Conservation (phyloP, 1,140 invertebrate species). For the Drosophila bipectinata region DNA sequence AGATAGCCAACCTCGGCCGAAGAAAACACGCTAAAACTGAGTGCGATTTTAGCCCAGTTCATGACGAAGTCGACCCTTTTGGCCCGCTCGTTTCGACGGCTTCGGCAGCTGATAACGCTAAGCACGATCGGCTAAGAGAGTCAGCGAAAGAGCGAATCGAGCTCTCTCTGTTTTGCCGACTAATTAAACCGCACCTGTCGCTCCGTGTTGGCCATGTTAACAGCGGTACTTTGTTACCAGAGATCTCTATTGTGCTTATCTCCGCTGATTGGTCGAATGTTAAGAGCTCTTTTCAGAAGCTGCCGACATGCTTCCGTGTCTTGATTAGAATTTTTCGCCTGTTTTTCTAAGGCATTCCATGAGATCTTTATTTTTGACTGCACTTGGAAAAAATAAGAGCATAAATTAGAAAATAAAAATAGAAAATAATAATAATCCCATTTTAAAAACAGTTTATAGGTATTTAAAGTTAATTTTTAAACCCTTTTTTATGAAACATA, state of each 20-base stretch:
- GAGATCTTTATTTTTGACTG: neutral
- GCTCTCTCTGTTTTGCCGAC: slow-evolving; percentile 19
- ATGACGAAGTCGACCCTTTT: slow-evolving; percentile 35
- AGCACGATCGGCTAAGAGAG: slow-evolving; percentile 34
- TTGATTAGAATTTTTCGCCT: slow-evolving; percentile 50
- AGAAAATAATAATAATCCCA: too few relatives aligned
- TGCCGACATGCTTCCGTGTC: slow-evolving; percentile 51
- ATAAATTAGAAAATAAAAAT: too few relatives aligned
- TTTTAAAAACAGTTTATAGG: too few relatives aligned
- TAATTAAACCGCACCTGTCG: slow-evolving; percentile 70
- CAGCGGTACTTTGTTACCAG: slow-evolving; percentile 66
- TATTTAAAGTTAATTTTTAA: too few relatives aligned
- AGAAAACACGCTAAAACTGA: slow-evolving; percentile 63
- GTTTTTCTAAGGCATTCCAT: neutral
- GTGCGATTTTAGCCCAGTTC: slow-evolving; percentile 66
- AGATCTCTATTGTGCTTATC: slow-evolving; percentile 57
- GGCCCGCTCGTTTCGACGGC: slow-evolving; percentile 17
- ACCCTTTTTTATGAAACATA: too few relatives aligned
- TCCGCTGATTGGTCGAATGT: slow-evolving; percentile 68
- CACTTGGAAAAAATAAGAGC: neutral
- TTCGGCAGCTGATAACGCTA: slow-evolving; percentile 53
- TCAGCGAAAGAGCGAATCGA: slow-evolving; percentile 5
- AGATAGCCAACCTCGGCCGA: slow-evolving; percentile 49
- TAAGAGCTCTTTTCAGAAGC: slow-evolving; percentile 54
- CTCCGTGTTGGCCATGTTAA: slow-evolving; percentile 60